Evolutionary conservation across 2,797 vertebrate genomes (phyloP).

Genomic region (Taeniopygia guttata): DNA sequence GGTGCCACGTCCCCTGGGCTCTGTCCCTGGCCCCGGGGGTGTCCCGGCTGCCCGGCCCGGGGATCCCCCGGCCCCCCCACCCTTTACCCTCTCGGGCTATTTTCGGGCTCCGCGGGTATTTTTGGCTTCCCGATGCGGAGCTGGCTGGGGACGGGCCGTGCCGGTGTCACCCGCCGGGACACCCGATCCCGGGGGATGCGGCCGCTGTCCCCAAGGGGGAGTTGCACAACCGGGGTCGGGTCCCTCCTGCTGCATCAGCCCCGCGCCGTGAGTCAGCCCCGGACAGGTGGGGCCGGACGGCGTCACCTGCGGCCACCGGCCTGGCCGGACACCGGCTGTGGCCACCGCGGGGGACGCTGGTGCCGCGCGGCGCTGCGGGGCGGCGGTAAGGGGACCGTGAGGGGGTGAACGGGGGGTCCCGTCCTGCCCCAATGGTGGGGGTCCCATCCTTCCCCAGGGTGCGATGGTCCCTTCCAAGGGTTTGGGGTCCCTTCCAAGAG

Average conservation of each 20-base stretch:
- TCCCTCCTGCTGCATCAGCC: background rate
- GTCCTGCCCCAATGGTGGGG: too few species aligned
- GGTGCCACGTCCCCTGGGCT: background rate
- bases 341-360: background rate
- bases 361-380: background rate
- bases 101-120: background rate
- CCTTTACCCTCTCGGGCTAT: background rate
- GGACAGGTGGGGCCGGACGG: background rate
- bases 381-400: background rate
- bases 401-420: accelerated
- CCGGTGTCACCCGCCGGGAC: background rate
- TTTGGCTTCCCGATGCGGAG: background rate
- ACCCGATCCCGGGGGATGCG: background rate
- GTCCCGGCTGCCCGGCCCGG: background rate
- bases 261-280: background rate
- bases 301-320: background rate
- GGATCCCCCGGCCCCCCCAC: background rate
- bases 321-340: background rate
- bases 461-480: background rate
- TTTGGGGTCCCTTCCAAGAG: background rate
- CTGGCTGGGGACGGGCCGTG: background rate
- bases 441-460: background rate
- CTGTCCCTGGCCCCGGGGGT: background rate
- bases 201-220: background rate
- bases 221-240: background rate